A percentile compares a stretch with the other conserved stretches of the same genome.
These are phyloP conservation scores for Sicus ferrugineus DNA, from an alignment of 2,888 invertebrate genomes.

Conservation along the genomic window DNA sequence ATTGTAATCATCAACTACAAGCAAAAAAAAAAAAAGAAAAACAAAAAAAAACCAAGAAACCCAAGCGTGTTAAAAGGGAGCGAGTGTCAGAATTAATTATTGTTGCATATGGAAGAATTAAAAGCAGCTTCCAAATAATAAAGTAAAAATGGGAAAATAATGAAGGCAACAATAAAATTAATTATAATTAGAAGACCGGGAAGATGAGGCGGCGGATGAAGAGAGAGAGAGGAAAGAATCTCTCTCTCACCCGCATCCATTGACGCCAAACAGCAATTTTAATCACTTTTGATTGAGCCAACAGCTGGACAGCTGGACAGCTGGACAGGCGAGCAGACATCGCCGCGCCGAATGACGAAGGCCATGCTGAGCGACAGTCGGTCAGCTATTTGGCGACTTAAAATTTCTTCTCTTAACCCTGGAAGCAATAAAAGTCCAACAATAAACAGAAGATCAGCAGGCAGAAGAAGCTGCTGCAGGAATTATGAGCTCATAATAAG, in stretches of 20 bases:
- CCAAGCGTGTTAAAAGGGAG: too few relatives aligned
- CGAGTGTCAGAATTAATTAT: neutral
- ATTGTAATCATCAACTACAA: too few relatives aligned
- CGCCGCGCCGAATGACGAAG: neutral
- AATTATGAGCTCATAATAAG: slow-evolving; percentile 39
- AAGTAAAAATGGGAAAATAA: neutral
- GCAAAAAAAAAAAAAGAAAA: too few relatives aligned
- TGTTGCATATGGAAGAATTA: neutral
- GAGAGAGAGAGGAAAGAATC: too few relatives aligned
- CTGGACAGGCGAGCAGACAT: neutral
- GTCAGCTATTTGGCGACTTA: neutral
- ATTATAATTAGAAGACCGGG: too few relatives aligned
- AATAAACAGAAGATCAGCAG: neutral
- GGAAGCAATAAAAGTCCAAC: neutral
- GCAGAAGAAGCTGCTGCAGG: slow-evolving; percentile 6
- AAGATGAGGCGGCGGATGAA: too few relatives aligned
- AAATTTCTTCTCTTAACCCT: neutral
- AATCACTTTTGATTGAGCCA: slow-evolving; percentile 57
- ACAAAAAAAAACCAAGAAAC: too few relatives aligned
- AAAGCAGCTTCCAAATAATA: neutral
- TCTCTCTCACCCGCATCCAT: too few relatives aligned
- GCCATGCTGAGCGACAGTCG: neutral
- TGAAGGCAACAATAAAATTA: neutral
- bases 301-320: slow-evolving; percentile 37
- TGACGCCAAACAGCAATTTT: slow-evolving; percentile 46